Evolutionary conservation across 2,888 invertebrate species (phyloP).

Genomic region (Stenoptilia bipunctidactyla): DNA sequence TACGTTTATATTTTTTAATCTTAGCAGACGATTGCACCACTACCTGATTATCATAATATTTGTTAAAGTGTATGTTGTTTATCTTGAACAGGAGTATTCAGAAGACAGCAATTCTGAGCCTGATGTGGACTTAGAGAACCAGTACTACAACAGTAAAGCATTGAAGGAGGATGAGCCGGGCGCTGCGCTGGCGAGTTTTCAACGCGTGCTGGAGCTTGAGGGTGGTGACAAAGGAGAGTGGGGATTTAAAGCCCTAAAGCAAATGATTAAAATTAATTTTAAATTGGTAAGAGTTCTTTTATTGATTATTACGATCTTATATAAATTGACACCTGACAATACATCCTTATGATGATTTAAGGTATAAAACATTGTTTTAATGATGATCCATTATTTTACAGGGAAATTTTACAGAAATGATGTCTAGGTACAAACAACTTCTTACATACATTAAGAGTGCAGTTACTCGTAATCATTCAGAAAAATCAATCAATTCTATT

Average conservation of each 20-base stretch:
- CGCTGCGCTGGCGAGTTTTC: slow-evolving; percentile 92
- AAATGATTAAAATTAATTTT: slow-evolving; percentile 99
- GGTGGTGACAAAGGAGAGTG: slow-evolving; percentile 99
- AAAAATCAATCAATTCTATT: slow-evolving; percentile 99
- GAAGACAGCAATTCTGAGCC: slow-evolving; percentile 99
- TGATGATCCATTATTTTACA: slow-evolving; percentile 40
- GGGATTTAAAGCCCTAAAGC: slow-evolving; percentile 99
- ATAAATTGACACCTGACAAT: too few species aligned
- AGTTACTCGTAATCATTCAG: slow-evolving; percentile 98
- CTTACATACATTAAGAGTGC: slow-evolving; percentile 99
- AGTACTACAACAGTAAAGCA: slow-evolving; percentile 99
- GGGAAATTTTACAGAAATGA: slow-evolving; percentile 96
- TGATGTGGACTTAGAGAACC: slow-evolving; percentile 99
- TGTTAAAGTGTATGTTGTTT: not conserved
- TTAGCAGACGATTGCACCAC: too few species aligned
- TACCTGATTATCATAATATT: not conserved
- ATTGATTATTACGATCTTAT: too few species aligned
- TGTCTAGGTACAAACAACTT: slow-evolving; percentile 94
- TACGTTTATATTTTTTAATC: too few species aligned
- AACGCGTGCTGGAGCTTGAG: slow-evolving; percentile 95
- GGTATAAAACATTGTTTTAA: not conserved
- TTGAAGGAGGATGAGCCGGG: slow-evolving; percentile 97
- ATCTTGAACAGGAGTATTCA: slow-evolving; percentile 88
- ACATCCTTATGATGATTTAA: too few species aligned
- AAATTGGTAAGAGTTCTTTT: slow-evolving; percentile 92